Evolutionary conservation across 2,888 invertebrate genomes (phyloP).

Genomic region (Clunio marinus): DNA sequence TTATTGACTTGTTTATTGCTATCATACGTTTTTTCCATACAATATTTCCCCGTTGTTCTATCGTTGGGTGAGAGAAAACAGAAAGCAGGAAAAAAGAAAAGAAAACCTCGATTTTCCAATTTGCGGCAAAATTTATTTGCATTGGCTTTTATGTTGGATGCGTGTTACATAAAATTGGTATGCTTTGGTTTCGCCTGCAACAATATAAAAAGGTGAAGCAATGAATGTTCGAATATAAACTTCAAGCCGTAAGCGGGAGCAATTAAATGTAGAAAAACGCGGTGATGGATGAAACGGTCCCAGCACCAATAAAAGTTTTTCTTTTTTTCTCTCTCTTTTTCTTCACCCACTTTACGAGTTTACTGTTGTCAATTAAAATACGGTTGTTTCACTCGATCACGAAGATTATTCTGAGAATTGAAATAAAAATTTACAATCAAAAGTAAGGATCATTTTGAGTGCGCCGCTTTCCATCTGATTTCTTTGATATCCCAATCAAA

Average conservation of each 20-base stretch:
- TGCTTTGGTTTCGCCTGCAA: background rate
- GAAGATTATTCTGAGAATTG: background rate
- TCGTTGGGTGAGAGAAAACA: no score
- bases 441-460: background rate
- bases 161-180: constrained; percentile 36
- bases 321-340: no score
- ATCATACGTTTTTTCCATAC: constrained; percentile 37
- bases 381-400: background rate
- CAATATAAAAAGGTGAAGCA: background rate
- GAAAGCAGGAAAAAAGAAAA: background rate
- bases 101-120: constrained; percentile 30
- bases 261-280: constrained; percentile 21
- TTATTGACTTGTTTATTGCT: constrained; percentile 38
- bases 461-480: no score
- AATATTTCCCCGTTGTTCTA: constrained; percentile 22
- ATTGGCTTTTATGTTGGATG: constrained; percentile 21
- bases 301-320: constrained; percentile 22
- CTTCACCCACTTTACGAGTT: constrained; percentile 12
- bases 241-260: constrained; percentile 6
- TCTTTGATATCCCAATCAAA: constrained; percentile 5
- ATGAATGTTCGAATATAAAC: background rate
- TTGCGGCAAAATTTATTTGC: constrained; percentile 36
- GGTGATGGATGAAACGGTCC: background rate
- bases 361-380: constrained; percentile 37
- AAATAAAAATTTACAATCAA: background rate